These are phyloP conservation scores for Paraescarpia echinospica DNA, from an alignment of 1,140 invertebrate genomes.

Conservation along the genomic window DNA sequence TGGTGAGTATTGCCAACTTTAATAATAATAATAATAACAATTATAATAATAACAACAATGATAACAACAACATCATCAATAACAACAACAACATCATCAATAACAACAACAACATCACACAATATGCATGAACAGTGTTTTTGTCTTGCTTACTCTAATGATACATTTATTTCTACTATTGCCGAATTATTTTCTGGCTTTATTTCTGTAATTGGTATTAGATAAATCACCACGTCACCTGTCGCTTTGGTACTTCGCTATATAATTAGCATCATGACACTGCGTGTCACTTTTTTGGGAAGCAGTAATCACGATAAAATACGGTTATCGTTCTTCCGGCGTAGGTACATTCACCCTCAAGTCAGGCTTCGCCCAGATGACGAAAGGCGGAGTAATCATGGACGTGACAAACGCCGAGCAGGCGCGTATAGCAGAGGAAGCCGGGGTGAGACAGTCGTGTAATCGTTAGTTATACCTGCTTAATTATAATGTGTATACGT, in stretches of 20 bases:
- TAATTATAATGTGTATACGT: too few species aligned
- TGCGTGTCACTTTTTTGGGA: neutral
- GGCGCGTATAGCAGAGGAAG: slow-evolving; percentile 50
- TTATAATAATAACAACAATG: too few species aligned
- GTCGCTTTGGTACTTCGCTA: neutral
- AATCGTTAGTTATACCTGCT: neutral
- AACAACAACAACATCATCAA: neutral
- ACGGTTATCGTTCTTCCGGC: neutral
- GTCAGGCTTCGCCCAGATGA: slow-evolving; percentile 50
- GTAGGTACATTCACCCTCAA: slow-evolving; percentile 53
- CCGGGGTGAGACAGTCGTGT: slow-evolving; percentile 37
- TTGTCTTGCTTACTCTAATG: neutral
- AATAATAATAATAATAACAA: neutral
- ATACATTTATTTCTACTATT: neutral
- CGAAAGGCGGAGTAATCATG: slow-evolving; percentile 54
- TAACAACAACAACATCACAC: neutral
- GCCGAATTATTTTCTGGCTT: neutral
- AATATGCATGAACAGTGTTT: neutral
- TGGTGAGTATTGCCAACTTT: neutral
- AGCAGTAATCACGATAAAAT: too few species aligned
- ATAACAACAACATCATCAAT: neutral
- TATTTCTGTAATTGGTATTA: neutral
- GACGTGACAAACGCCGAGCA: slow-evolving; percentile 49
- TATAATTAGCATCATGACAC: neutral
- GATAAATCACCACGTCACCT: neutral